Evolutionary conservation across 2,113 vertebrate species (phyloP).

Genomic region (Podiceps cristatus): DNA sequence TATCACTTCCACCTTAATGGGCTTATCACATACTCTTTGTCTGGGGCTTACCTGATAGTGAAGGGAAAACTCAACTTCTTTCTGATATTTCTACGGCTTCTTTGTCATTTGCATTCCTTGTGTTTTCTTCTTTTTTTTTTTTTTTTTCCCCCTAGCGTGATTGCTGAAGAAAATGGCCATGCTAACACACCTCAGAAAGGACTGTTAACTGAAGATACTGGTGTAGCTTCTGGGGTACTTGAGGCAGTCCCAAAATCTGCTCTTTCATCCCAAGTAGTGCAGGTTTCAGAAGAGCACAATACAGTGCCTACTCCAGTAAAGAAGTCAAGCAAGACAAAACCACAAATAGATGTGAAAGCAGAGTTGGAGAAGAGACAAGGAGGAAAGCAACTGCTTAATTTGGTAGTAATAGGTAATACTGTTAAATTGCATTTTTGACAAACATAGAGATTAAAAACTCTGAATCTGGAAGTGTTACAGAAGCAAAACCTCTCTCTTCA

Average conservation of each 20-base stretch:
- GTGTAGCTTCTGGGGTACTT: constrained; percentile 6
- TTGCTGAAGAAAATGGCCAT: constrained; percentile 84
- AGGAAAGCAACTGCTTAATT: constrained; percentile 93
- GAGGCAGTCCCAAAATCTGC: constrained; percentile 75
- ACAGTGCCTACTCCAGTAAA: constrained; percentile 75
- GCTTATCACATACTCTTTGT: background rate
- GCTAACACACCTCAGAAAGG: constrained; percentile 72
- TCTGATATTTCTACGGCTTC: background rate
- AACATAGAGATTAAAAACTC: background rate
- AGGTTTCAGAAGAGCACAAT: constrained; percentile 78
- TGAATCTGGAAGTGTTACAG: background rate
- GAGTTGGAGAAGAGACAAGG: constrained; percentile 96
- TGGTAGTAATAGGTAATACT: constrained; percentile 93
- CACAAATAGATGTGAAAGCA: constrained; percentile 88
- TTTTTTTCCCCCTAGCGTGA: constrained; percentile 37
- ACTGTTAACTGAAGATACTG: constrained; percentile 71
- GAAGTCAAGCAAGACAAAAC: constrained; percentile 85
- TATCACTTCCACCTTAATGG: constrained; percentile 29
- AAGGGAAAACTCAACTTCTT: background rate
- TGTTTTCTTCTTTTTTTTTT: constrained; percentile 23
- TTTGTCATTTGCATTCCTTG: constrained; percentile 1
- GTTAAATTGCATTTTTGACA: background rate
- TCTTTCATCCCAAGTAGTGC: constrained; percentile 42
- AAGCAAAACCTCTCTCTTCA: background rate
- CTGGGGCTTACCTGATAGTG: background rate